Evolutionary conservation across 2,888 invertebrate species (phyloP).

Genomic region (Pyrrhia umbra): DNA sequence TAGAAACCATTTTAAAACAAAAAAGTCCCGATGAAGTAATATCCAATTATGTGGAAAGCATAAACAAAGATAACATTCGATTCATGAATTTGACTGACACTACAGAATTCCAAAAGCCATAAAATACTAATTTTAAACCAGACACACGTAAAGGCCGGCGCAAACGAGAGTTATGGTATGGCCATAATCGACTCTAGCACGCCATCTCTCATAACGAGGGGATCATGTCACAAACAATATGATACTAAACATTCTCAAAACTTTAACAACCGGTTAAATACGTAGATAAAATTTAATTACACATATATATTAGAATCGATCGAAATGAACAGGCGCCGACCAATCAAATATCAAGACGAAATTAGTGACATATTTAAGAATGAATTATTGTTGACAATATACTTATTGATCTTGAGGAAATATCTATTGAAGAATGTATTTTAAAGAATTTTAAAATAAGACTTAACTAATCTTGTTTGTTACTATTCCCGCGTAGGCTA

Average conservation of each 20-base stretch:
- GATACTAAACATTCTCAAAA: conserved; percentile 50
- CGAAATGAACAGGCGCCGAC: conserved; percentile 57
- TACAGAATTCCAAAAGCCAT: conserved; percentile 65
- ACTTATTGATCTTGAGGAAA: conserved; percentile 35
- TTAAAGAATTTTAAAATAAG: conserved; percentile 33
- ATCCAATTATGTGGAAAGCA: conserved; percentile 38
- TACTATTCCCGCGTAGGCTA: too few species aligned
- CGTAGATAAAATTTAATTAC: conserved; percentile 58
- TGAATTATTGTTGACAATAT: conserved; percentile 45
- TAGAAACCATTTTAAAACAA: background rate
- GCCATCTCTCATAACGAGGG: conserved; percentile 71
- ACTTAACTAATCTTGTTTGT: conserved; percentile 5
- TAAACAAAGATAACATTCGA: conserved; percentile 47
- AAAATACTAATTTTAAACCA: conserved; percentile 73
- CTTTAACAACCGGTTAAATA: conserved; percentile 60
- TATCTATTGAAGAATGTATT: conserved; percentile 13
- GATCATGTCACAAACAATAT: conserved; percentile 63
- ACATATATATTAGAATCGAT: conserved; percentile 53
- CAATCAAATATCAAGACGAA: conserved; percentile 55
- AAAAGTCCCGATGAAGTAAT: conserved; percentile 18
- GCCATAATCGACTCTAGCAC: conserved; percentile 71
- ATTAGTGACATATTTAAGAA: conserved; percentile 54
- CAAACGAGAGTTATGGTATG: conserved; percentile 71
- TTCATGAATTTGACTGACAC: conserved; percentile 60
- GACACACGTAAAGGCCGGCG: conserved; percentile 70